These are phyloP conservation scores for Pogona vitticeps DNA, from an alignment of 2,113 vertebrate genomes.

Conservation along the genomic window DNA sequence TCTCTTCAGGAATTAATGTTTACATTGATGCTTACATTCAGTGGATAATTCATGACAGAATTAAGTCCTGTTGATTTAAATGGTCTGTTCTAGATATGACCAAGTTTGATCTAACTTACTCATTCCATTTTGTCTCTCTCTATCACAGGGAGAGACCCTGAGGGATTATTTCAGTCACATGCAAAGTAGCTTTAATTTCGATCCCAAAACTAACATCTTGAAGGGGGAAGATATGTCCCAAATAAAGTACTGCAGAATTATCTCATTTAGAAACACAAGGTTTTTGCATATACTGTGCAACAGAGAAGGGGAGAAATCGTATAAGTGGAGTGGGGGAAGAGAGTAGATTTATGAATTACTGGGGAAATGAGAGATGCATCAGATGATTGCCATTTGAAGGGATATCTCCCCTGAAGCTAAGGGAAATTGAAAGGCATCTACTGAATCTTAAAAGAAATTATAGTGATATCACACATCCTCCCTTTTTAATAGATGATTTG, in stretches of 20 bases:
- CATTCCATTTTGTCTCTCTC: neutral
- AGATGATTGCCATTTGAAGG: conserved; percentile 51
- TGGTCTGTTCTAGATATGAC: neutral
- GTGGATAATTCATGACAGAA: neutral
- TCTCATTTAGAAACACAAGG: neutral
- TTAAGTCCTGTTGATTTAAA: neutral
- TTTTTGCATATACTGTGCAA: conserved; percentile 17
- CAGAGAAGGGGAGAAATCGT: conserved; percentile 6
- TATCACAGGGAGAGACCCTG: neutral
- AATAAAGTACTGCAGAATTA: neutral
- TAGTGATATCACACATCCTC: conserved; percentile 29
- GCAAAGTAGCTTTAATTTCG: neutral
- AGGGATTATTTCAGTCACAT: no score
- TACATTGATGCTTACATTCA: neutral
- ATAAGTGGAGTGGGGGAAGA: neutral
- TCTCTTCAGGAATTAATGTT: no score
- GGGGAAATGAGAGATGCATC: conserved; percentile 52
- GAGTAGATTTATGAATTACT: conserved; percentile 47
- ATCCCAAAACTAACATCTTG: neutral
- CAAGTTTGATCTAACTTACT: neutral
- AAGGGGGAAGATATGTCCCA: neutral
- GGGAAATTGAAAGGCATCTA: conserved; percentile 51
- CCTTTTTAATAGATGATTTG: conserved; percentile 63
- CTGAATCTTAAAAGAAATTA: conserved; percentile 47
- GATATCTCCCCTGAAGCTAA: conserved; percentile 53